A percentile compares a stretch with the other conserved stretches of the same genome.
These are phyloP conservation scores for Clarias fuscus DNA, from an alignment of 2,797 vertebrate genomes.

Conservation along the genomic window DNA sequence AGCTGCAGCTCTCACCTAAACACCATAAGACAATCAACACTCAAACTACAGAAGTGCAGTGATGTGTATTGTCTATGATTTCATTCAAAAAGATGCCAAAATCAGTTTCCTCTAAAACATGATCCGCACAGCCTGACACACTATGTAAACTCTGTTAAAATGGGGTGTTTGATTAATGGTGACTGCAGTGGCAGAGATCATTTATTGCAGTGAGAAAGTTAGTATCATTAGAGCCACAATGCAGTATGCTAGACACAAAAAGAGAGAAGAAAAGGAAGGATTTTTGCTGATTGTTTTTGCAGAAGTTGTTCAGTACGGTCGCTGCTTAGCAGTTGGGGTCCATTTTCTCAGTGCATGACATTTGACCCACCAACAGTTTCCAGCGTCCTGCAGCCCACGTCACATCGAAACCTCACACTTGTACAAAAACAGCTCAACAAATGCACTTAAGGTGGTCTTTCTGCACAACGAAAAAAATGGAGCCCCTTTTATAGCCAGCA, in stretches of 20 bases:
- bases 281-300: conserved; percentile 15
- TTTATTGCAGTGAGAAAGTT: conserved; percentile 24
- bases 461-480: conserved; percentile 49
- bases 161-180: conserved; percentile 9
- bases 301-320: conserved; percentile 2
- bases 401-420: conserved; percentile 30
- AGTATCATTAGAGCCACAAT: conserved; percentile 41
- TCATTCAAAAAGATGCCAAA: not conserved
- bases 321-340: conserved; percentile 30
- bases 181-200: conserved; percentile 27
- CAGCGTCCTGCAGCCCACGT: not conserved
- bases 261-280: conserved; percentile 16
- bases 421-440: not conserved
- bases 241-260: not conserved
- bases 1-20: not conserved
- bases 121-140: not conserved
- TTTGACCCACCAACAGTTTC: conserved; percentile 1
- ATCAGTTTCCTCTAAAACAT: not conserved
- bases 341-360: conserved; percentile 53
- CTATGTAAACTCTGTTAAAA: conserved; percentile 12
- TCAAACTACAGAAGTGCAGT: not conserved
- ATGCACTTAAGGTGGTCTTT: not conserved
- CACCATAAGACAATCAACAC: not conserved
- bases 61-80: not conserved
- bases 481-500: conserved; percentile 21